Conservation (phyloP, 1,140 invertebrate genomes). For the Lysiphlebus fabarum region DNA sequence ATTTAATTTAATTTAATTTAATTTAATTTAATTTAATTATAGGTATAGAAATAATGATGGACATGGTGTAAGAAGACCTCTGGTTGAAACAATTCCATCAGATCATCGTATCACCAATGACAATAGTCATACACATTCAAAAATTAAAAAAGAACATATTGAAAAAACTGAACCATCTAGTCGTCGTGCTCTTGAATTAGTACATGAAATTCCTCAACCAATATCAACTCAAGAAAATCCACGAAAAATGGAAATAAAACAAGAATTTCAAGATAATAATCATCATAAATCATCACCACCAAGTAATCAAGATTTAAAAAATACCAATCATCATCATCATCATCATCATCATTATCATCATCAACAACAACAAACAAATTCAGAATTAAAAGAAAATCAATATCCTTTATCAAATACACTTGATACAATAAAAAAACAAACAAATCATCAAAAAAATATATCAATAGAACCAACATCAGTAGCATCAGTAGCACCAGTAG, state of each 20-base stretch:
- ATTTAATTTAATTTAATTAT: background rate
- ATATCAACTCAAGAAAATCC: too few relatives aligned
- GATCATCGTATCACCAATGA: background rate
- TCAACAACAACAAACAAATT: background rate
- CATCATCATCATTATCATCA: background rate
- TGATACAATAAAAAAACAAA: background rate
- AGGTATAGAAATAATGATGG: constrained; percentile 30
- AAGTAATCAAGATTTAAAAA: too few relatives aligned
- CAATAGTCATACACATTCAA: too few relatives aligned
- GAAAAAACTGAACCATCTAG: too few relatives aligned
- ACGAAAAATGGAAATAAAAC: too few relatives aligned
- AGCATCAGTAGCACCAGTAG: background rate
- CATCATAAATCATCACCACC: too few relatives aligned
- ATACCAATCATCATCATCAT: too few relatives aligned
- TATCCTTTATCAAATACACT: background rate
- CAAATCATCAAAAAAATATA: background rate
- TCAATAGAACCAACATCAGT: too few relatives aligned
- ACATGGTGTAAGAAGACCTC: constrained; percentile 36
- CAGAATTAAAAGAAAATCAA: constrained; percentile 7
- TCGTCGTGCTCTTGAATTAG: too few relatives aligned
- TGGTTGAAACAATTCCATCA: constrained; percentile 33
- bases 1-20: background rate
- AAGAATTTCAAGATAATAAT: too few relatives aligned
- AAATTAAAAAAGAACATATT: too few relatives aligned
- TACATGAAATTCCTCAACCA: too few relatives aligned